Evolutionary conservation across 64 coral and sea anemone species (phyloP).

Genomic region (Stichodactyla helianthus): DNA sequence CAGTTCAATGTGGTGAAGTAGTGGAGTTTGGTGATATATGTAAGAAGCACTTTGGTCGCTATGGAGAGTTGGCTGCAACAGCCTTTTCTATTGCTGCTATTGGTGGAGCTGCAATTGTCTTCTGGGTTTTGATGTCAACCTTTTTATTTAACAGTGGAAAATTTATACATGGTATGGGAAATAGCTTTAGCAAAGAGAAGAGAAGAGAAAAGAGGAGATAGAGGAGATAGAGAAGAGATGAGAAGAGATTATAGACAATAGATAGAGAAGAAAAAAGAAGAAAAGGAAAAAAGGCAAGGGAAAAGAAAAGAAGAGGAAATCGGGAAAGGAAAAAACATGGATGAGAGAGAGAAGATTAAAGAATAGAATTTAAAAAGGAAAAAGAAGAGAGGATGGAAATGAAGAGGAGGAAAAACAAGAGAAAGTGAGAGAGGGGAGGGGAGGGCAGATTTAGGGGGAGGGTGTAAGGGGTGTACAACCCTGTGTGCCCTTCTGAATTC

Average conservation of each 20-base stretch:
- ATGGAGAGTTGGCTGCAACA: slow-evolving; percentile 70
- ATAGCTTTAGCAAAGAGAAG: neutral
- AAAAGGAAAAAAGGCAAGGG: neutral
- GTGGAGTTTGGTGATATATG: slow-evolving; percentile 61
- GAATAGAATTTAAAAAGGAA: neutral
- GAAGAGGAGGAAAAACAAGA: neutral
- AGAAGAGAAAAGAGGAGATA: neutral
- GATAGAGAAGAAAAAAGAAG: neutral
- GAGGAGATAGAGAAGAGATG: neutral
- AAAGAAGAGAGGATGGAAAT: neutral
- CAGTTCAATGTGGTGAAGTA: slow-evolving; percentile 35
- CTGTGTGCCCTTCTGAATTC: no score
- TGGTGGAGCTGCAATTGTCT: slow-evolving; percentile 84
- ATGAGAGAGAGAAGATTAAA: neutral
- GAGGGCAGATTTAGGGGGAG: no score
- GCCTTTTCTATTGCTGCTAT: slow-evolving; percentile 85
- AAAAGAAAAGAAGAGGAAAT: no score
- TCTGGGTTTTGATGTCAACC: slow-evolving; percentile 94
- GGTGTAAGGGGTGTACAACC: no score
- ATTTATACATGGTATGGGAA: slow-evolving; percentile 74
- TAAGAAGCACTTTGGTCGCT: slow-evolving; percentile 62
- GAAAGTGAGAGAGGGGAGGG: neutral
- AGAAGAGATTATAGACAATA: neutral
- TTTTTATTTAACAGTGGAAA: slow-evolving; percentile 89
- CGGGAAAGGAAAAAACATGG: no score